Base-by-base conservation (phyloP, 2,888 invertebrate genomes). In the Cybosia mesomella region DNA sequence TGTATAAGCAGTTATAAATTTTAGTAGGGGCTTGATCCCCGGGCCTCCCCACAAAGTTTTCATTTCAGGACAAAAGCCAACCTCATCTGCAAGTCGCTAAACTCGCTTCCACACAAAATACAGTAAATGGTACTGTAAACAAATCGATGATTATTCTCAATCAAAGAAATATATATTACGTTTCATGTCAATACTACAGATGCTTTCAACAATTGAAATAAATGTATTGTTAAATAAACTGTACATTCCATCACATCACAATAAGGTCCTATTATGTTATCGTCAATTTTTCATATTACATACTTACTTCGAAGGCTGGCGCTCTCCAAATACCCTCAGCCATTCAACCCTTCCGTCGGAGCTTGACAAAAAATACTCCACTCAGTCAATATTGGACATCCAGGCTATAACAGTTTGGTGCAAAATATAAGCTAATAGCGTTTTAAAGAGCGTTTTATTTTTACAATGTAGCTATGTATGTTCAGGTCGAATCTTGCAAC, bases 351-450 rank as follows among this genome's bases (percentile, higher is more conserved):
- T 94, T 92, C 92, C 87, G 91, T 89, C 91, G 83, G 89, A 87
- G 92, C 91, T 88, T 91, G 91, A 95, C 94, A 94, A 94, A 94
- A 94, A 94, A 93, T 93, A 93, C 93, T 92, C 89, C 89, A 90
- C 88, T 91, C 81, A 81, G 94, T 93, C 90, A 95, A 94, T 95
- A 94, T 95, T 94, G 87, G 84, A 84, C 85, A 85, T 89, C 87
- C 91, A 92, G 89, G 85, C 87, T 88, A 88, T 87, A 79, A 72
- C 67, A 70, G 72, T 61, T 64, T 84, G 87, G 83, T 76, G 0
- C 58, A 85, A 83, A 68, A 28, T 49, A 72, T 5, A 74, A 75
- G 76, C 64, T 55, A 18, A 49, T 70, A 83, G 85, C 85, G 61
- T 66, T 67, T 24, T 11, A 9, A 21, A 11, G 5, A 32, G 10